These are phyloP conservation scores for Oreochromis niloticus DNA, from an alignment of 2,113 vertebrate species.

Conservation along the genomic window DNA sequence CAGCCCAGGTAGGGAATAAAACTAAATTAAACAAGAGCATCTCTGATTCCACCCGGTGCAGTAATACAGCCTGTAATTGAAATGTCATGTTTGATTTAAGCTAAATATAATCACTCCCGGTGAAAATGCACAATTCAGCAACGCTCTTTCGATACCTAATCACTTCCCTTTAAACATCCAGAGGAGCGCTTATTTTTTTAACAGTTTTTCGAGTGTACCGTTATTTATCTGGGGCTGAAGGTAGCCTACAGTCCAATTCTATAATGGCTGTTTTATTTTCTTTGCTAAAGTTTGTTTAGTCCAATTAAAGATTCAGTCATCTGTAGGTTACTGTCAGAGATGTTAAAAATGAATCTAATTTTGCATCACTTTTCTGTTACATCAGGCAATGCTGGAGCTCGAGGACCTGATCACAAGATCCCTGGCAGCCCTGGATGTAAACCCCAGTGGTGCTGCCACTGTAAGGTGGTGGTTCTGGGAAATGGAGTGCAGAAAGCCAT, in stretches of 20 bases:
- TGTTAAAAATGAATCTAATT: not conserved
- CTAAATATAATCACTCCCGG: not conserved
- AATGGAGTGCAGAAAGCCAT: constrained; percentile 85
- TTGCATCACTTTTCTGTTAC: not conserved
- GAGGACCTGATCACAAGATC: constrained; percentile 67
- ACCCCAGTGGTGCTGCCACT: constrained; percentile 92
- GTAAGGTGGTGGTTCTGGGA: constrained; percentile 92
- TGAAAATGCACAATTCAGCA: not conserved
- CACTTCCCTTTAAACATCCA: not conserved
- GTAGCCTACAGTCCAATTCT: not conserved
- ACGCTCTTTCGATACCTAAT: not conserved
- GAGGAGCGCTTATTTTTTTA: not conserved
- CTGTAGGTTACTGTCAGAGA: not conserved
- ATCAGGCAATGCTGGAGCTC: constrained; percentile 71
- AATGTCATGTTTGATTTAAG: constrained; percentile 17
- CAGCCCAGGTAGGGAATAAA: constrained; percentile 77
- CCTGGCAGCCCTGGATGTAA: constrained; percentile 71
- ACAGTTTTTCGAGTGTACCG: not conserved
- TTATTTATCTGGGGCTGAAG: not conserved
- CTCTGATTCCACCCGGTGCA: not conserved
- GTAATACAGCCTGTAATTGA: constrained; percentile 1
- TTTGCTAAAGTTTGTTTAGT: not conserved
- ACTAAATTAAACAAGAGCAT: constrained; percentile 2
- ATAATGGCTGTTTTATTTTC: not conserved
- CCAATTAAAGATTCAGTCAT: not conserved